Evolutionary conservation across 2,797 vertebrate genomes (phyloP), one percentile per base, ranked within the genome.

Genomic region (Darevskia nairensis): DNA sequence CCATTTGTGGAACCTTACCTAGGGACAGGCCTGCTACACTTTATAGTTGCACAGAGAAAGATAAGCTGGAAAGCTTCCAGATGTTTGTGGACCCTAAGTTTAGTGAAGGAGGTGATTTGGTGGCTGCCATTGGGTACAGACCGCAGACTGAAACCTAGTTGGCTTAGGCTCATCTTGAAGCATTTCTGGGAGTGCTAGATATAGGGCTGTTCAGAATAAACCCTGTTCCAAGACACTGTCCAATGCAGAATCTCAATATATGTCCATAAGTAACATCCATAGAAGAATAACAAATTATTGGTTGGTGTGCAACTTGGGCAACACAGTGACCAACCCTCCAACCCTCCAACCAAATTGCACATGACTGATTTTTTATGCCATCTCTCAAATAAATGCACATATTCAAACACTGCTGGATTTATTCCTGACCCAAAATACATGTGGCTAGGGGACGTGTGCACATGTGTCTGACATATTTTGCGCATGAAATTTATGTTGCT

Each of bases 401-500:
- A 93, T 90, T 55, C 86, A 93, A 93, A 90, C 88, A 75, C 32
- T 11, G 10, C 21, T 75, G 69, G 59, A 85, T 55, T 69, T 83
- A 88, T 69, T 92, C 86, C 6, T 15, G 87, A 85, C 72, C 4
- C 86, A 89, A 93, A 93, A 92, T 35, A 32, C 64, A 77, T 77
- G 87, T 93, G 93, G 92, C 92, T 95, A 94, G 91, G 91, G 88
- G 87, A 89, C 86, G 88, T 89, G 85, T 90, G 93, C 94, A 93
- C 95, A 97, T 94, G 91, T 96, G 96, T 90, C 95, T 95, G 95
- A 94, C 94, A 94, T 94, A 95, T 96, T 96, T 96, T 88, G 87
- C 89, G 92, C 83, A 90, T 94, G 93, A 95, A 96, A 97, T 97
- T 97, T 97, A 96, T 96, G 96, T 94, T 94, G 91, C 93, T 95